phyloP scores from a whole-genome alignment of 2,113 vertebrate species.

The Tichodroma muraria region DNA sequence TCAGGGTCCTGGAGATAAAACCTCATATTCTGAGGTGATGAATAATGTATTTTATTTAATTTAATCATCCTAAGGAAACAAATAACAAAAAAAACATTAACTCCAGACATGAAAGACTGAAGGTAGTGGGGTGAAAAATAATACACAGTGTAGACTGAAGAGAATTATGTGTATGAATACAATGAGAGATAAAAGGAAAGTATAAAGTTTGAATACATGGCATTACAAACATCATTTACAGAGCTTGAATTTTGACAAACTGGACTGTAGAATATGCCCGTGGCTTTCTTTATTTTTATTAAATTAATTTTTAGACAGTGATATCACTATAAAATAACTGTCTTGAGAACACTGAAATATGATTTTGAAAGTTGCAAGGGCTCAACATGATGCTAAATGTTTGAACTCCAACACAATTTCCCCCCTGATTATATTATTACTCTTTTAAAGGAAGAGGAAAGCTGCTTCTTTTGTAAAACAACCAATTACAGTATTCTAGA shows the following conservation, averaged over 20 bases:
- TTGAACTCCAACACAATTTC: neutral
- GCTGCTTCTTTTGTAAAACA: neutral
- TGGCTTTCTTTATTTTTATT: neutral
- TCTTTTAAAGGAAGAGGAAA: neutral
- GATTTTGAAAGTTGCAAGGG: neutral
- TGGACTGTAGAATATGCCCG: neutral
- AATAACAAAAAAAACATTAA: neutral
- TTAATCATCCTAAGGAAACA: neutral
- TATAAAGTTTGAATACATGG: neutral
- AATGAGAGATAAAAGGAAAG: neutral
- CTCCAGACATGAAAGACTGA: neutral
- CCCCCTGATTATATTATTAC: neutral
- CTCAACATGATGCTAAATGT: neutral
- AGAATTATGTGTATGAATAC: neutral
- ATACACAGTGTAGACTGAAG: neutral
- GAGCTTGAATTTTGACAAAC: neutral
- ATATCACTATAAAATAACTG: neutral
- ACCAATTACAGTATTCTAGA: neutral
- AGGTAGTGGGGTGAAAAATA: neutral
- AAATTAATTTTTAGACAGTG: neutral
- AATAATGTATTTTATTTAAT: neutral
- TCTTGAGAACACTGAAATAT: neutral
- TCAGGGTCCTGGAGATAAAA: neutral
- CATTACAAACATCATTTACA: neutral
- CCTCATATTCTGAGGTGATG: neutral